Percentiles rank a stretch among this genome's conserved stretches.
Evolutionary conservation across 2,888 invertebrate genomes (phyloP).

Genomic region (Criorhina ranunculi): DNA sequence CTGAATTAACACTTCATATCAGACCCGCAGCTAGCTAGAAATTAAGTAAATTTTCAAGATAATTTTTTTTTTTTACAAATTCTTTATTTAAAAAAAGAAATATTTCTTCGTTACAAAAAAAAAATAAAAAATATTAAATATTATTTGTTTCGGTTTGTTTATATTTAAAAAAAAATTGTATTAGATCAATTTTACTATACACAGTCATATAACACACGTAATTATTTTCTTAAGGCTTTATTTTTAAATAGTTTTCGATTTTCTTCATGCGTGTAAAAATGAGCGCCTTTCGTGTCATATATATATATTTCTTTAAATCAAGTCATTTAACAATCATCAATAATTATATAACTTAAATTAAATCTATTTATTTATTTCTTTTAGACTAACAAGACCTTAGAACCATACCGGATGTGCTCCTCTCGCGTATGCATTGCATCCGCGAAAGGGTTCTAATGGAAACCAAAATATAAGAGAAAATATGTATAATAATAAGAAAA

Average conservation of each 20-base stretch:
- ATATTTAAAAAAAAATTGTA: constrained; percentile 15
- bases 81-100: constrained; percentile 65
- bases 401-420: constrained; percentile 64
- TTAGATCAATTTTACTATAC: constrained; percentile 64
- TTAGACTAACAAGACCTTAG: constrained; percentile 66
- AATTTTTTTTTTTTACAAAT: constrained; percentile 24
- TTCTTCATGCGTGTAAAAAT: constrained; percentile 28
- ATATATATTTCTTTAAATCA: constrained; percentile 18
- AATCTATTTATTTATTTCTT: constrained; percentile 47
- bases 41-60: not conserved
- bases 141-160: constrained; percentile 31
- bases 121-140: constrained; percentile 57
- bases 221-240: constrained; percentile 25
- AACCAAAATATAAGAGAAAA: constrained; percentile 43
- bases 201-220: constrained; percentile 61
- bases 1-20: no score
- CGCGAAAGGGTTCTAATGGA: constrained; percentile 17
- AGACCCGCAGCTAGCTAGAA: not conserved
- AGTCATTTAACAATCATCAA: constrained; percentile 54
- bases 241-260: constrained; percentile 13
- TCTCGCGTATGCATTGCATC: constrained; percentile 9
- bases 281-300: constrained; percentile 19
- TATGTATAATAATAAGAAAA: constrained; percentile 37
- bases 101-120: constrained; percentile 63
- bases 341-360: constrained; percentile 53